Base-by-base conservation (phyloP, 1,140 invertebrate species). In the Tetramorium parvispinum region DNA sequence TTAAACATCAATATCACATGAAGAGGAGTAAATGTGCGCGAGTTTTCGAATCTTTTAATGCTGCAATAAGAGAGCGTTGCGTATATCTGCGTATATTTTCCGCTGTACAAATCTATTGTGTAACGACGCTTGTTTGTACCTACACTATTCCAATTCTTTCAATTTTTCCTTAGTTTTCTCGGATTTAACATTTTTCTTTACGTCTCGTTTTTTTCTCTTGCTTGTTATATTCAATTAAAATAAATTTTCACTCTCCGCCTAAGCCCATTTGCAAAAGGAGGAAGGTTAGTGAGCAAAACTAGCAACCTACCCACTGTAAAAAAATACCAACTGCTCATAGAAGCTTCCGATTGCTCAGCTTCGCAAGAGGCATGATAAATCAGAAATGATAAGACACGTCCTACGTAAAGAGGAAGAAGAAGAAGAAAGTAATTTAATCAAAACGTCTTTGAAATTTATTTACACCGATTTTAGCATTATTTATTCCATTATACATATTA, bases 1-100 rank as follows among this genome's bases (percentile, higher is more conserved):
- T 83, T 75, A 83, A 83, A 83, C 79, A 83, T 75, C 53, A 61
- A 83, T 83, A 49, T 59, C 73, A 73, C 79, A 27, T 61, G 53
- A 51, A 57, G 65, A 70, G 49, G 16, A n/a, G 6, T 24, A 75
- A 68, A 40, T 75, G 40, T 7, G 79, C 40, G 24, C 4, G 24
- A 6, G 53, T 24, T 82, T 40, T 32, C 53, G 65, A 71, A 71
- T 82, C 51, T 71, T 71, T 82, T 46, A 46, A 18, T 32, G 40
- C 7, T 13, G 40, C 32, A 46, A 66, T 66, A 68, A 66, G 32
- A 32, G 32, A 32, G 65, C 18, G 13, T 82, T 18, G 21, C 61
- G n/a, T 68, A 43, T 53, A 66, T 10, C 24, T 5, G 46, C 27
- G 77, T 51, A 11, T 55, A 82, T 53, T 53, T n/a, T 75, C 68